phyloP scores from a whole-genome alignment of 2,888 invertebrate species.

The Drosophila neotestacea region DNA sequence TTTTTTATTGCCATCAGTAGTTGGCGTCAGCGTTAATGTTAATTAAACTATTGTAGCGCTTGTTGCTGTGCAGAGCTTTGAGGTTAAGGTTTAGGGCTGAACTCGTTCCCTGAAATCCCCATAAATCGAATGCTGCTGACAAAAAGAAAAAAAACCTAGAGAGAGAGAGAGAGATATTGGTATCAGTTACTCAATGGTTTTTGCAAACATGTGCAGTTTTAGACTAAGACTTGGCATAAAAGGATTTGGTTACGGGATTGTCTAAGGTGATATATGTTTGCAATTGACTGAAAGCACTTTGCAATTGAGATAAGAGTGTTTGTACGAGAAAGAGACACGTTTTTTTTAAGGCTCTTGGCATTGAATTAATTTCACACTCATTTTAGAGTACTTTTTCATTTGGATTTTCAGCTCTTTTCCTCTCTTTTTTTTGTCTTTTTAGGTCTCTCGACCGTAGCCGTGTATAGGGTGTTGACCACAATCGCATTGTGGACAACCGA shows the following conservation, averaged over 20 bases:
- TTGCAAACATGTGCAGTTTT: constrained; percentile 60
- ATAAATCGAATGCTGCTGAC: constrained; percentile 48
- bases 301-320: constrained; percentile 6
- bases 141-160: constrained; percentile 11
- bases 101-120: not conserved
- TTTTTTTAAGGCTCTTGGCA: not conserved
- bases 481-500: constrained; percentile 25
- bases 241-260: constrained; percentile 34
- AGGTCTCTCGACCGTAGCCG: too few relatives aligned
- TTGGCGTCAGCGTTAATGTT: constrained; percentile 77
- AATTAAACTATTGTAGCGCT: constrained; percentile 78
- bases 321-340: not conserved
- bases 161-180: constrained; percentile 23
- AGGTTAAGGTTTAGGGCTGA: not conserved
- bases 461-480: constrained; percentile 15
- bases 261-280: constrained; percentile 27
- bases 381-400: not conserved
- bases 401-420: not conserved
- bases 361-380: constrained; percentile 27
- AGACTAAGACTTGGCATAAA: constrained; percentile 22
- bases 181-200: constrained; percentile 27
- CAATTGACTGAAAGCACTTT: constrained; percentile 26
- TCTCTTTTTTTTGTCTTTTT: too few relatives aligned
- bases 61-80: constrained; percentile 30
- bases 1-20: constrained; percentile 80